Conservation (phyloP, 2,113 vertebrate genomes). For the Pterophyllum scalare region DNA sequence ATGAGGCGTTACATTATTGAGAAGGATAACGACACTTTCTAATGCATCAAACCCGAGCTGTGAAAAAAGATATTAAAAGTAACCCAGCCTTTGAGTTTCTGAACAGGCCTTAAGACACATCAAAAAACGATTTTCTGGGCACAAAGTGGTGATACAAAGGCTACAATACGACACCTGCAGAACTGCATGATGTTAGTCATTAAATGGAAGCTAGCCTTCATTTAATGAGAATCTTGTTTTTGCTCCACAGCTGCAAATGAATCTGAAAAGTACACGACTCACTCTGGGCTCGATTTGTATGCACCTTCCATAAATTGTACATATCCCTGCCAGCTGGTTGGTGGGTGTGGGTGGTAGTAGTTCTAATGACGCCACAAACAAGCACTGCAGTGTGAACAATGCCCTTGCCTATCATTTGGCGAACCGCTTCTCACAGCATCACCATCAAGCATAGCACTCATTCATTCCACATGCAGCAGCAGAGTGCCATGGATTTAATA, state of each 20-base stretch:
- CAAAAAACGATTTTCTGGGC: neutral
- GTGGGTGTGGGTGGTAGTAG: neutral
- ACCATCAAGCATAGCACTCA: slow-evolving; percentile 14
- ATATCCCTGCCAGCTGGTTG: slow-evolving; percentile 7
- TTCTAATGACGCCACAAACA: slow-evolving; percentile 37
- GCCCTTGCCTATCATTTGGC: slow-evolving; percentile 42
- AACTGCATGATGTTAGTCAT: neutral
- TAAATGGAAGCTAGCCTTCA: neutral
- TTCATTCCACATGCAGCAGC: neutral
- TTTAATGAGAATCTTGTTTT: neutral
- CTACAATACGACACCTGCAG: neutral
- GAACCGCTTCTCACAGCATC: slow-evolving; percentile 43
- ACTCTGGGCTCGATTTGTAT: neutral
- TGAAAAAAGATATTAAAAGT: neutral
- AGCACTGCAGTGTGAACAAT: slow-evolving; percentile 26
- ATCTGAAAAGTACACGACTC: neutral
- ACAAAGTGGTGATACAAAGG: neutral
- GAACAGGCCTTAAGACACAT: neutral
- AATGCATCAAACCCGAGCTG: neutral
- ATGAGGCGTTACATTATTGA: slow-evolving; percentile 38
- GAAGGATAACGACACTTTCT: slow-evolving; percentile 18
- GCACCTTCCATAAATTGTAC: neutral
- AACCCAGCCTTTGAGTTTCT: neutral
- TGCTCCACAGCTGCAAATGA: neutral
- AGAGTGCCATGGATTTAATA: neutral